These are phyloP conservation scores for Otis tarda DNA, from an alignment of 2,113 vertebrate genomes.

Conservation along the genomic window DNA sequence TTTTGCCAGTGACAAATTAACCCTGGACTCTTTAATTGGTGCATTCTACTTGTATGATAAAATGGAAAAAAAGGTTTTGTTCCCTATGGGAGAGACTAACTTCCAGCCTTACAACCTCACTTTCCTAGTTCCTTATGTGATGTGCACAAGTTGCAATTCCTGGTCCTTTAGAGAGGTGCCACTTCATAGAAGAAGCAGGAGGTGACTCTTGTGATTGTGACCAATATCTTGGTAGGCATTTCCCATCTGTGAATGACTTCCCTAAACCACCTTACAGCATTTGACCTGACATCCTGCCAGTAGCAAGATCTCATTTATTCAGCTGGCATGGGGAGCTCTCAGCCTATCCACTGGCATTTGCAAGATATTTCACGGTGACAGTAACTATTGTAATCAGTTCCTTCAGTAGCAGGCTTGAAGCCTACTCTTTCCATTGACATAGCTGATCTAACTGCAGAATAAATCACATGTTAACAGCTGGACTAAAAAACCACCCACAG, in stretches of 20 bases:
- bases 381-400: conserved; percentile 43
- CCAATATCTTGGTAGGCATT: background rate
- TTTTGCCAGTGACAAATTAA: background rate
- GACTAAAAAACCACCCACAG: conserved; percentile 61
- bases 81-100: background rate
- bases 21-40: background rate
- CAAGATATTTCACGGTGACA: conserved; percentile 6
- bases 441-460: conserved; percentile 8
- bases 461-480: conserved; percentile 59
- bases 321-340: background rate
- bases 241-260: background rate
- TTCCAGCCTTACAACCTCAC: background rate
- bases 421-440: conserved; percentile 30
- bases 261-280: background rate
- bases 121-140: background rate
- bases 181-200: background rate
- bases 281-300: background rate
- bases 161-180: background rate
- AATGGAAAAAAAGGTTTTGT: background rate
- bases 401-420: conserved; percentile 4
- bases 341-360: background rate
- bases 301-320: background rate
- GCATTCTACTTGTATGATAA: background rate
- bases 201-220: background rate
- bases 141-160: background rate